Conservation (phyloP, 2,797 vertebrate species). For the Danio albolineatus region DNA sequence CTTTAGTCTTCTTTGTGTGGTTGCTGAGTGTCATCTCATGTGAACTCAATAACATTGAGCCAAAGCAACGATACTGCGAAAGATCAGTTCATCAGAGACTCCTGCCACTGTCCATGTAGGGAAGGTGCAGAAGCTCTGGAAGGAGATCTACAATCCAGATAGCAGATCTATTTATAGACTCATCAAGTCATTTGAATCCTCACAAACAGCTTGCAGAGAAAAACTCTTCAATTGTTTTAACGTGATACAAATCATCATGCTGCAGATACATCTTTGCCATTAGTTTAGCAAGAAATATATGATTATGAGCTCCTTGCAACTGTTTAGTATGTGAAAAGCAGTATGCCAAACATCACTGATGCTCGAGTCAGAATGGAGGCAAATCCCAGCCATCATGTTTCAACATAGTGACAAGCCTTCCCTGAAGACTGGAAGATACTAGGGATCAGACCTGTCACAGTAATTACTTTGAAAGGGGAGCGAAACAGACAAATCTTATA, state of each 20-base stretch:
- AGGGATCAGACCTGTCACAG: not conserved
- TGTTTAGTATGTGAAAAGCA: slow-evolving; percentile 1
- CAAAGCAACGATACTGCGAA: slow-evolving; percentile 15
- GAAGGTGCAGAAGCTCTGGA: slow-evolving; percentile 32
- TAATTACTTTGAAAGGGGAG: no score
- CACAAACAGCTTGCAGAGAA: slow-evolving; percentile 24
- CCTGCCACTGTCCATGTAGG: slow-evolving; percentile 29
- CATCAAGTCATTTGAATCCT: slow-evolving; percentile 46
- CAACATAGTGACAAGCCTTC: slow-evolving; percentile 1
- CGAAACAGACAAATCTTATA: no score
- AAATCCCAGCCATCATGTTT: not conserved
- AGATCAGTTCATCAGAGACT: slow-evolving; percentile 31
- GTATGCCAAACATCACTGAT: slow-evolving; percentile 6
- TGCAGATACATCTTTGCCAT: not conserved
- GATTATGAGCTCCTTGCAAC: not conserved
- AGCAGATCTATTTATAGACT: slow-evolving; percentile 43
- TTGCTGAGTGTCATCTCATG: not conserved
- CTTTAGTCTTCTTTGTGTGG: not conserved
- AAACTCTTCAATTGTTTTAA: slow-evolving; percentile 43
- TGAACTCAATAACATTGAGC: not conserved
- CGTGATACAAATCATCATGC: not conserved
- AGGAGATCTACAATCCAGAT: slow-evolving; percentile 43
- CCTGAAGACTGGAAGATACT: not conserved
- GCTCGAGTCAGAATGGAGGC: slow-evolving; percentile 1
- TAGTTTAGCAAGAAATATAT: not conserved